phyloP scores from a whole-genome alignment of 2,888 invertebrate species.

The Andrena praecox region DNA sequence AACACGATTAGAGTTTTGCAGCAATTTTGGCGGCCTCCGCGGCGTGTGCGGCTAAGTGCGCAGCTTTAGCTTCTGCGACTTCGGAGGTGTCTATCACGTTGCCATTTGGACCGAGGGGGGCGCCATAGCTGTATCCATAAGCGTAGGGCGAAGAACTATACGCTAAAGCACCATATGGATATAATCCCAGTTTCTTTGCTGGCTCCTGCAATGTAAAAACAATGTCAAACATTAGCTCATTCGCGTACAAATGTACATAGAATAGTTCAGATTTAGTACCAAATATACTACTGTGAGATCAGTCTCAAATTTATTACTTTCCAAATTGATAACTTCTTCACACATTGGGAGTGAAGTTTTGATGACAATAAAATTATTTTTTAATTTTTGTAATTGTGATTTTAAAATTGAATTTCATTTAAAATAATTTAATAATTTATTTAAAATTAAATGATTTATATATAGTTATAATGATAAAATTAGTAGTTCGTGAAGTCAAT shows the following conservation, averaged over 20 bases:
- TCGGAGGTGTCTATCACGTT: constrained; percentile 82
- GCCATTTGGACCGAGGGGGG: constrained; percentile 78
- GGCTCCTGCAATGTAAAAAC: constrained; percentile 61
- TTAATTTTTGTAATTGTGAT: no score
- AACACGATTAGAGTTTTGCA: constrained; percentile 19
- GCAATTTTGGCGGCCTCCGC: constrained; percentile 68
- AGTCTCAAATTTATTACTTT: no score
- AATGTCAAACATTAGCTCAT: background rate
- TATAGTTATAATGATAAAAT: no score
- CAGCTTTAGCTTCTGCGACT: constrained; percentile 80
- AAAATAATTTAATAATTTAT: no score
- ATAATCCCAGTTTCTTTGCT: constrained; percentile 65
- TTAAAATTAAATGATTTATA: no score
- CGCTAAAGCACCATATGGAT: constrained; percentile 78
- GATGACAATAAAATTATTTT: no score
- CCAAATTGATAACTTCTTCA: no score
- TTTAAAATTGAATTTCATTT: no score
- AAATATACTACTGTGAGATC: no score
- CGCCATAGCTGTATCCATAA: constrained; percentile 76
- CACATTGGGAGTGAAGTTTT: no score
- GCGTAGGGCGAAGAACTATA: constrained; percentile 73
- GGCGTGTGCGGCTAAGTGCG: constrained; percentile 78
- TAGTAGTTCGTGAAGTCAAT: no score
- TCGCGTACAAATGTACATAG: background rate
- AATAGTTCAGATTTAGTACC: background rate